A percentile compares a stretch with the other conserved stretches of the same genome.
Conservation (phyloP, 2,888 invertebrate species). For the Ceramica pisi region DNA sequence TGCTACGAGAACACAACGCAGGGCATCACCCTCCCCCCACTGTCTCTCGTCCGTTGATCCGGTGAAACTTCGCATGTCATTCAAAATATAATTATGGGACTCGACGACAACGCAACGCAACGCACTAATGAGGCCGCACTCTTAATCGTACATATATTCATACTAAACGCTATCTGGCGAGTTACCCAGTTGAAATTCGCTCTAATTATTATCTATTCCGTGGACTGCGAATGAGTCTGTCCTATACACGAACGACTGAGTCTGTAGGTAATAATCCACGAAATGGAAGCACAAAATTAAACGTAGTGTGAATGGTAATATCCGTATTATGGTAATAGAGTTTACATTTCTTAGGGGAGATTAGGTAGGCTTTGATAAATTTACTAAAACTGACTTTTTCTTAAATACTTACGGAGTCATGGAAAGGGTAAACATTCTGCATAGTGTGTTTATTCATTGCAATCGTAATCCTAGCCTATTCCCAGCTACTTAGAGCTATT, state of each 20-base stretch:
- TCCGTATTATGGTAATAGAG: constrained; percentile 21
- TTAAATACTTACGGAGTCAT: neutral
- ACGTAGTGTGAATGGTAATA: constrained; percentile 27
- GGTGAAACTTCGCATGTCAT: too few species aligned
- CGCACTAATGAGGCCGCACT: too few species aligned
- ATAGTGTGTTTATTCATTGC: neutral
- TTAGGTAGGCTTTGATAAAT: neutral
- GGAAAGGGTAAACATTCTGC: neutral
- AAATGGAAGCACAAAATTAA: constrained; percentile 24
- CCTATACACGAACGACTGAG: constrained; percentile 1
- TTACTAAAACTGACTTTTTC: neutral
- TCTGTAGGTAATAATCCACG: constrained; percentile 24
- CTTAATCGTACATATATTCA: too few species aligned
- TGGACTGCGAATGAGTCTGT: constrained; percentile 6
- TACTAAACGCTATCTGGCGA: neutral
- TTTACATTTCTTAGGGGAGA: constrained; percentile 12
- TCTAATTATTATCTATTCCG: constrained; percentile 13
- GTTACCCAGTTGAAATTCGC: neutral
- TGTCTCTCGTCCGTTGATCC: too few species aligned
- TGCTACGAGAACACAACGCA: too few species aligned
- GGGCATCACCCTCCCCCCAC: too few species aligned
- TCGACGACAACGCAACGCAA: too few species aligned
- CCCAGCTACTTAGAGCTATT: too few species aligned
- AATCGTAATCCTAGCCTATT: too few species aligned
- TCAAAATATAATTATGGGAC: too few species aligned